Conservation (phyloP, 2,888 invertebrate species). For the Nymphalis polychloros region DNA sequence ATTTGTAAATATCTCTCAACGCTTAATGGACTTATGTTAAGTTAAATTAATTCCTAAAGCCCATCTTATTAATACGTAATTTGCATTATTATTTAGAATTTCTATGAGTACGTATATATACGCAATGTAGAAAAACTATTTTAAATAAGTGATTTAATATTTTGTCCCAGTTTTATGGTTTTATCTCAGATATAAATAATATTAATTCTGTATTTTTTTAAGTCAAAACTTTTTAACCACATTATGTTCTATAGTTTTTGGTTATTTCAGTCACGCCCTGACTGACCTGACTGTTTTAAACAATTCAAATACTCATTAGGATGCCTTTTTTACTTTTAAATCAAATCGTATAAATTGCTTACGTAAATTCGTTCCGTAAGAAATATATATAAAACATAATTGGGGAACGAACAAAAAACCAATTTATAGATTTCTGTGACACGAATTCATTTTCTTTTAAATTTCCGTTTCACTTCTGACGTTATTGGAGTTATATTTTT, state of each 20-base stretch:
- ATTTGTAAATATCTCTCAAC: background rate
- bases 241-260: no score
- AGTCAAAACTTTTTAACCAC: no score
- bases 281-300: no score
- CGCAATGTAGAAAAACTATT: no score
- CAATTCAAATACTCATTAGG: constrained; percentile 13
- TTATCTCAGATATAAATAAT: no score
- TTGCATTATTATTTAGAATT: no score
- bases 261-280: background rate
- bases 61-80: background rate
- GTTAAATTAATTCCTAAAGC: background rate
- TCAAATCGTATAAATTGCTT: constrained; percentile 19
- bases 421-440: constrained; percentile 35
- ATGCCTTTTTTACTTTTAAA: constrained; percentile 22
- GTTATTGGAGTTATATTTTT: constrained; percentile 47
- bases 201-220: no score
- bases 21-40: background rate
- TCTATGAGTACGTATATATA: no score
- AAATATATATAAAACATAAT: constrained; percentile 26
- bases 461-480: constrained; percentile 32
- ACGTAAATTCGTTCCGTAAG: constrained; percentile 16
- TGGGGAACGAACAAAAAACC: constrained; percentile 31
- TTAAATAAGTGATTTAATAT: no score
- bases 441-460: constrained; percentile 37
- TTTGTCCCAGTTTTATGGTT: no score